These are phyloP conservation scores for Caranx melampygus DNA, from an alignment of 2,113 vertebrate genomes.

Conservation along the genomic window DNA sequence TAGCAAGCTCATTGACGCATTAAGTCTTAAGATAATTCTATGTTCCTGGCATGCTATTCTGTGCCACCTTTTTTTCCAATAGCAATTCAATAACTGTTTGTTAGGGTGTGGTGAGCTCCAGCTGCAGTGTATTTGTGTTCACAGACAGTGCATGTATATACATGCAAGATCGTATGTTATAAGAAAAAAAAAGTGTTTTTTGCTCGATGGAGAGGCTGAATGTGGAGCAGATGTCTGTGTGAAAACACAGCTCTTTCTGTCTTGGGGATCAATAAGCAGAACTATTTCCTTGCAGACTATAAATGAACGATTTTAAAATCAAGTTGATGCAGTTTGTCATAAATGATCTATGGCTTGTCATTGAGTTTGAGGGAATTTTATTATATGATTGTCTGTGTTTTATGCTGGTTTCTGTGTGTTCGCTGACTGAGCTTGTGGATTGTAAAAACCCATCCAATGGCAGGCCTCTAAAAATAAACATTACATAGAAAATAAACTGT, in stretches of 20 bases:
- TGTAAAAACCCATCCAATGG: background rate
- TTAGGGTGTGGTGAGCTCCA: conserved; percentile 59
- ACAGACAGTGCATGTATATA: conserved; percentile 37
- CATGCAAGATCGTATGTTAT: conserved; percentile 36
- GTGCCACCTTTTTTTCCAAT: conserved; percentile 39
- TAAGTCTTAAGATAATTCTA: conserved; percentile 29
- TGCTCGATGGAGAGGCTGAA: conserved; percentile 9
- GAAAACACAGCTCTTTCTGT: background rate
- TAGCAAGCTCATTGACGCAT: conserved; percentile 31
- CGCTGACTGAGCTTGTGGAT: no score
- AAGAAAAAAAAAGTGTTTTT: conserved; percentile 12
- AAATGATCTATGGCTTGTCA: background rate
- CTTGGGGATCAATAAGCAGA: background rate
- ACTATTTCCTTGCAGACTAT: background rate
- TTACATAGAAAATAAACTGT: background rate
- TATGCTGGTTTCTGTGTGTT: no score
- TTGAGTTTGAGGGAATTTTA: background rate
- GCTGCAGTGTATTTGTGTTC: conserved; percentile 41
- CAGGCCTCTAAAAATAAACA: background rate
- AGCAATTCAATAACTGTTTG: conserved; percentile 30
- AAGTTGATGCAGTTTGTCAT: background rate
- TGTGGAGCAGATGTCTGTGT: conserved; percentile 9
- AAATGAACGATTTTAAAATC: background rate
- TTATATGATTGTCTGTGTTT: background rate
- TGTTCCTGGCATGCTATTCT: conserved; percentile 42